A percentile compares a stretch with the other conserved stretches of the same genome.
Evolutionary conservation across 2,888 invertebrate species (phyloP).

Genomic region (Chorisops tibialis): DNA sequence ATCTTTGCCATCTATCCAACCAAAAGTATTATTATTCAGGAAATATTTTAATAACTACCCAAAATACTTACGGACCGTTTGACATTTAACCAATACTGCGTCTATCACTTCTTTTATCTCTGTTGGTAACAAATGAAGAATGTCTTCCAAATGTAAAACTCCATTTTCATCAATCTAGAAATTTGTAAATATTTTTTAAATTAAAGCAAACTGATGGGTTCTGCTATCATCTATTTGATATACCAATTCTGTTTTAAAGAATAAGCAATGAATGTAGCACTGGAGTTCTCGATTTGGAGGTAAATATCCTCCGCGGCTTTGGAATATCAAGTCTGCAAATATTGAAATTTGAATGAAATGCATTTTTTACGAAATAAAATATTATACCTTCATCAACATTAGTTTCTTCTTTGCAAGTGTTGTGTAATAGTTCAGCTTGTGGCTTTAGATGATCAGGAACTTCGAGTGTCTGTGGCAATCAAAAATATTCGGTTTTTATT

Average conservation of each 20-base stretch:
- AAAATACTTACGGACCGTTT: conserved; percentile 41
- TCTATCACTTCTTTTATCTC: conserved; percentile 40
- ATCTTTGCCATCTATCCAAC: conserved; percentile 44
- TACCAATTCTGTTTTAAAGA: conserved; percentile 46
- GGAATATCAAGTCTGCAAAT: conserved; percentile 36
- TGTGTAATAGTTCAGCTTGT: conserved; percentile 42
- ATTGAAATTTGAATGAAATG: background rate
- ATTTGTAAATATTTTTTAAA: background rate
- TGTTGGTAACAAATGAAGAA: conserved; percentile 43
- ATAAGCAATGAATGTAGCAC: conserved; percentile 47
- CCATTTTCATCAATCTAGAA: conserved; percentile 43
- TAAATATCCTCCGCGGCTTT: conserved; percentile 37
- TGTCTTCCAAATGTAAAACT: conserved; percentile 42
- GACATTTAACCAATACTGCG: conserved; percentile 39
- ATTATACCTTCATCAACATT: conserved; percentile 42
- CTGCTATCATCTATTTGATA: too few species aligned
- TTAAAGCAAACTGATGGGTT: too few species aligned
- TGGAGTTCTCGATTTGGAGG: conserved; percentile 41
- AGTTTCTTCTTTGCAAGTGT: conserved; percentile 41
- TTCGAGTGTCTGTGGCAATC: conserved; percentile 37
- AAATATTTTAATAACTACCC: background rate
- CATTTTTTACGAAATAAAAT: background rate
- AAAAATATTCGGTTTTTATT: background rate
- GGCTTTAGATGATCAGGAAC: conserved; percentile 41
- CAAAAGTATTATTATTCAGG: background rate